These are phyloP conservation scores for Colius striatus DNA, from an alignment of 2,113 vertebrate species.

Conservation along the genomic window DNA sequence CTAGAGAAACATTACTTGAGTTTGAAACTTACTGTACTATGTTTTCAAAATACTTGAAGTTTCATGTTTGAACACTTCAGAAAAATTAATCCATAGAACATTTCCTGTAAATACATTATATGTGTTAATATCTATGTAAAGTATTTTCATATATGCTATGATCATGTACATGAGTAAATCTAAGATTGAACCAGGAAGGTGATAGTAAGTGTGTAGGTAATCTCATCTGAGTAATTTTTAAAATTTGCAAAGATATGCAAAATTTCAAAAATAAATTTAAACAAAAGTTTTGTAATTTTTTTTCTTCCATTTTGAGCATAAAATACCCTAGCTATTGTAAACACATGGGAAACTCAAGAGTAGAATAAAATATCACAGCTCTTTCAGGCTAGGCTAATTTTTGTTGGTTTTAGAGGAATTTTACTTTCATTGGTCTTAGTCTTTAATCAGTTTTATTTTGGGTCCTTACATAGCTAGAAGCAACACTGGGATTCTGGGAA, in stretches of 20 bases:
- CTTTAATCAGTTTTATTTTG: slow-evolving; percentile 44
- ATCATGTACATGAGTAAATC: background rate
- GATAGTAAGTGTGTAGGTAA: background rate
- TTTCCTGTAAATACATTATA: background rate
- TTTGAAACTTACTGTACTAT: background rate
- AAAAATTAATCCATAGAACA: background rate
- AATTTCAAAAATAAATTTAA: background rate
- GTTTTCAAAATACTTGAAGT: background rate
- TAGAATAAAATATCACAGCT: background rate
- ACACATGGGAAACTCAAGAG: background rate
- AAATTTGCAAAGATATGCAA: background rate
- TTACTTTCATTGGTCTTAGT: background rate
- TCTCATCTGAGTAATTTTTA: background rate
- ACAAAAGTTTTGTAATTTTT: background rate
- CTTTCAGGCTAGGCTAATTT: background rate
- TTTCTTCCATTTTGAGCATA: background rate
- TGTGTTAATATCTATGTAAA: background rate
- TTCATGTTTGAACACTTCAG: background rate
- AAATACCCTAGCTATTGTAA: background rate
- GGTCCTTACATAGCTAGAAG: slow-evolving; percentile 38
- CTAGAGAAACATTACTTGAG: background rate
- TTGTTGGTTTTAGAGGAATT: background rate
- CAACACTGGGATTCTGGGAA: slow-evolving; percentile 33
- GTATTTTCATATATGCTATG: background rate
- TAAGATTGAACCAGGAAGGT: background rate